A percentile compares a stretch with the other conserved stretches of the same genome.
phyloP scores from a whole-genome alignment of 2,113 vertebrate species.

The Dicerorhinus sumatrensis region DNA sequence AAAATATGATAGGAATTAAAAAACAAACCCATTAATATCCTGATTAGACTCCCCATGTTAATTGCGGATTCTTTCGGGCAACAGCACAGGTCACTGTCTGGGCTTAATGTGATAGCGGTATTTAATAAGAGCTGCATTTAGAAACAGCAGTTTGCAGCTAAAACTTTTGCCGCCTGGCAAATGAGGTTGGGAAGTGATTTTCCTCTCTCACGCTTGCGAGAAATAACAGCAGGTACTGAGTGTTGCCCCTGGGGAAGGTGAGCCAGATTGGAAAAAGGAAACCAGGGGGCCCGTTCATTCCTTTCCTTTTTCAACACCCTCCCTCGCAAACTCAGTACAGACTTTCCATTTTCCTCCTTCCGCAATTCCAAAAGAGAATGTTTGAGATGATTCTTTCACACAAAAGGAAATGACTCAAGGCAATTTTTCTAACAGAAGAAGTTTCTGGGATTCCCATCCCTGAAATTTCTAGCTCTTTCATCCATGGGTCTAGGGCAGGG shows the following conservation, averaged over 20 bases:
- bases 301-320: neutral
- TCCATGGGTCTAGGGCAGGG: neutral
- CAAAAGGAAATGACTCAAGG: neutral
- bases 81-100: slow-evolving; percentile 46
- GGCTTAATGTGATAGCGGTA: neutral
- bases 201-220: neutral
- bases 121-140: neutral
- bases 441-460: neutral
- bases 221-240: neutral
- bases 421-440: neutral
- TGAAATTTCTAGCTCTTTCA: neutral
- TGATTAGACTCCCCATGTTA: slow-evolving; percentile 57
- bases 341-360: neutral
- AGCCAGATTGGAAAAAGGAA: neutral
- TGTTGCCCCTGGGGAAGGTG: neutral
- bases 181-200: neutral
- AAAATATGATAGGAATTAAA: slow-evolving; percentile 73
- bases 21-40: slow-evolving; percentile 41
- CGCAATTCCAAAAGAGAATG: neutral
- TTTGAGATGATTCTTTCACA: accelerated
- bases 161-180: neutral
- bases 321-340: accelerated
- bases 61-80: slow-evolving; percentile 56
- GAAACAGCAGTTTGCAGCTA: neutral
- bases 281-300: accelerated